Evolutionary conservation across 2,113 vertebrate genomes (phyloP), one percentile per base, ranked within the genome.

Genomic region (Mus spicilegus): DNA sequence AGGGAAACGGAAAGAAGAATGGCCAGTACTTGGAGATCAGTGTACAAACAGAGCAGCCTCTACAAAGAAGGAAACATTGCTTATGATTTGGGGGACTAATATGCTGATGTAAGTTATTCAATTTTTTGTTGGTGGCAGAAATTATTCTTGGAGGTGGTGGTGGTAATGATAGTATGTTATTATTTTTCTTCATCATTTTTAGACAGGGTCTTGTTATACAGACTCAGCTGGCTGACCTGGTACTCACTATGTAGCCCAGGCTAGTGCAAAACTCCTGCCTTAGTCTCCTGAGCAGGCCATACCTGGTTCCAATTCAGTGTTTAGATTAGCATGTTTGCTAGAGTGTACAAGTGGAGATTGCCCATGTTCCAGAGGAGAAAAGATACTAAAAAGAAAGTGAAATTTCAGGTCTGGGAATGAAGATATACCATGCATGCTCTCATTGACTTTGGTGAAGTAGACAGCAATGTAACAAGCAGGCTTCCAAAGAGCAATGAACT

Each of bases 1-100:
- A n/a, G 12, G 30, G 42, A 88, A 97, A 86, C 61, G 75, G 26
- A 78, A 92, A 61, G 49, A 84, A 90, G 56, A 96, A 56, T 76
- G 33, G 78, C 2, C 7, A 86, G 73, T 86, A 87, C 8, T 24
- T 89, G 11, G 26, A 91, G 33, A 96, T 92, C 61, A 72, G 72
- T 73, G 42, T 82, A 91, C 94, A 36, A 36, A 82, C 14, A 94
- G 12, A 70, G 67, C 26, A 67, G 82, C 51, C 24, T 33, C 77
- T 86, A 84, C 33, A 73, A 88, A 56, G 72, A 92, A 54, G 49
- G 26, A 85, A 56, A 88, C 86, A 69, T 28, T 84, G 36, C 54
- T 80, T 58, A 95, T n/a, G 24, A 94, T 82, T 86, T 91, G n/a
- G 61, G 22, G 63, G 77, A 67, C 16, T 58, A 58, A 17, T 28